Evolutionary conservation across 1,140 invertebrate genomes (phyloP).

Genomic region (Euura lappo): DNA sequence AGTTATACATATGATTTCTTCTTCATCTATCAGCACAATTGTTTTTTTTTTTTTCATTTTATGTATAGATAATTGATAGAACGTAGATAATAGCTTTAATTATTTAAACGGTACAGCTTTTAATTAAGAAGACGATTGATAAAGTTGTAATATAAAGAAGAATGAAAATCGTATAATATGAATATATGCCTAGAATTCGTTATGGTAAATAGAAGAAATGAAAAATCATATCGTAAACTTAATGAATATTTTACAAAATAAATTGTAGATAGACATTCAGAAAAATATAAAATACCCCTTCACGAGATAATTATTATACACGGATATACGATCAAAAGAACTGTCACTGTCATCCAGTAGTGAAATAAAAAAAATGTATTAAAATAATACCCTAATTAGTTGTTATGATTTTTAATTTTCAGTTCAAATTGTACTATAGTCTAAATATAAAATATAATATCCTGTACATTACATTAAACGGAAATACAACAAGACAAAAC

Average conservation of each 20-base stretch:
- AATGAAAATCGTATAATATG: constrained; percentile 18
- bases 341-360: constrained; percentile 56
- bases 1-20: neutral
- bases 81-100: constrained; percentile 60
- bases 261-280: constrained; percentile 56
- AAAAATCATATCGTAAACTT: constrained; percentile 61
- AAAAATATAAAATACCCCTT: constrained; percentile 46
- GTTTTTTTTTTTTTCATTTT: constrained; percentile 40
- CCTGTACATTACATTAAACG: constrained; percentile 56
- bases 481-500: constrained; percentile 25
- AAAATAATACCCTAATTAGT: constrained; percentile 45
- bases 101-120: constrained; percentile 54
- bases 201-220: constrained; percentile 35
- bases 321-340: constrained; percentile 42
- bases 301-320: constrained; percentile 23
- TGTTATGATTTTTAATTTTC: constrained; percentile 56
- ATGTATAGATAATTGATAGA: constrained; percentile 56
- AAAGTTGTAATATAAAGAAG: constrained; percentile 39
- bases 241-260: constrained; percentile 61
- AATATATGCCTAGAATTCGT: constrained; percentile 13
- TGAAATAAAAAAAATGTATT: constrained; percentile 54
- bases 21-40: neutral
- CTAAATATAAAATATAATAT: constrained; percentile 59
- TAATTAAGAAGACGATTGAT: constrained; percentile 26
- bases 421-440: constrained; percentile 59